A percentile compares a stretch with the other conserved stretches of the same genome.
These are phyloP conservation scores for Eurosta solidaginis DNA, from an alignment of 1,140 invertebrate genomes.

Conservation along the genomic window DNA sequence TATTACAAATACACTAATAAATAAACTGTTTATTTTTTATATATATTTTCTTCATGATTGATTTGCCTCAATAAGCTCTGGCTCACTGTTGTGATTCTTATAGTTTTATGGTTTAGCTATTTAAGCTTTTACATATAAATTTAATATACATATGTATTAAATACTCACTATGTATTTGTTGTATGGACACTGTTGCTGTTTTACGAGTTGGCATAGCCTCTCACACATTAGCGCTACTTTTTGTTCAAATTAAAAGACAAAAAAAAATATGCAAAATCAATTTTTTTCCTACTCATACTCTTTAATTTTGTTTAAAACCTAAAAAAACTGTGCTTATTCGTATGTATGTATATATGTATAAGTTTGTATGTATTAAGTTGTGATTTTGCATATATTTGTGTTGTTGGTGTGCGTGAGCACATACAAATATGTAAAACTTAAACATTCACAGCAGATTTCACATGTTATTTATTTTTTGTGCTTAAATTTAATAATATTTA, in stretches of 20 bases:
- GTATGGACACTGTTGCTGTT: too few relatives aligned
- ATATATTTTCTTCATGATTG: background rate
- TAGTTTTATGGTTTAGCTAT: background rate
- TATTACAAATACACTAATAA: constrained; percentile 2
- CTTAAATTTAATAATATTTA: too few relatives aligned
- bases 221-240: background rate
- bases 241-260: background rate
- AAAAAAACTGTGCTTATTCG: background rate
- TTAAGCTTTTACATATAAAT: background rate
- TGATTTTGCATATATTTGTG: background rate
- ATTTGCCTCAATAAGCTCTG: background rate
- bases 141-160: background rate
- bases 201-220: too few relatives aligned
- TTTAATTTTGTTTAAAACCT: too few relatives aligned
- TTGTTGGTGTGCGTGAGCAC: background rate
- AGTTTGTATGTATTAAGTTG: background rate
- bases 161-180: background rate
- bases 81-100: background rate
- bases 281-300: too few relatives aligned
- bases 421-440: background rate
- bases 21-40: constrained; percentile 29
- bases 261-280: too few relatives aligned
- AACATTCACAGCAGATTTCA: too few relatives aligned
- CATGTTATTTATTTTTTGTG: too few relatives aligned
- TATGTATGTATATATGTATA: background rate